Evolutionary conservation across 2,888 invertebrate species (phyloP).

Genomic region (Petrolisthes cinctipes): DNA sequence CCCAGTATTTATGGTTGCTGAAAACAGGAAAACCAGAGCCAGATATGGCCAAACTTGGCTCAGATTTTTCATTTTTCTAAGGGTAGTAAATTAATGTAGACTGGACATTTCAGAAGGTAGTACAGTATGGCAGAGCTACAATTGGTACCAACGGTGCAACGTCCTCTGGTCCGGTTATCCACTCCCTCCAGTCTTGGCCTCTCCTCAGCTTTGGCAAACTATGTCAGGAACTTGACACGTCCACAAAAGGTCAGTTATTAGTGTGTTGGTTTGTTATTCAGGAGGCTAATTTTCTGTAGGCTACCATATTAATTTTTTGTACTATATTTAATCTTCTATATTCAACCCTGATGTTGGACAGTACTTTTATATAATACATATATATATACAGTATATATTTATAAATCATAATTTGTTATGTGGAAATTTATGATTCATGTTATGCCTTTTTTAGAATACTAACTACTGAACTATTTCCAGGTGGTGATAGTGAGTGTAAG

Average conservation of each 20-base stretch:
- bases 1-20: neutral
- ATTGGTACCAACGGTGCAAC: constrained; percentile 45
- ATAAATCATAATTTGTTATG: neutral
- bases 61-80: neutral
- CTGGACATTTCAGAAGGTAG: neutral
- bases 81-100: too few species aligned
- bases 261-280: too few species aligned
- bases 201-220: constrained; percentile 22
- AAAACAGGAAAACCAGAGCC: neutral
- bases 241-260: constrained; percentile 45
- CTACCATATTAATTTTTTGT: neutral
- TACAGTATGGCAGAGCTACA: constrained; percentile 46
- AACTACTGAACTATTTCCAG: constrained; percentile 17
- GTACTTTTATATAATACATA: too few species aligned
- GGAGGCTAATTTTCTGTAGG: neutral
- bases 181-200: constrained; percentile 20
- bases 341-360: too few species aligned
- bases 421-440: neutral
- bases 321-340: too few species aligned
- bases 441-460: neutral
- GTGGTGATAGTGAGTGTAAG: constrained; percentile 47
- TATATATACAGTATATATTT: neutral
- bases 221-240: constrained; percentile 31
- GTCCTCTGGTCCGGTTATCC: constrained; percentile 44
- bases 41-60: neutral